A percentile compares a stretch with the other conserved stretches of the same genome.
Conservation (phyloP, 2,888 invertebrate species). For the Noctua fimbriata region DNA sequence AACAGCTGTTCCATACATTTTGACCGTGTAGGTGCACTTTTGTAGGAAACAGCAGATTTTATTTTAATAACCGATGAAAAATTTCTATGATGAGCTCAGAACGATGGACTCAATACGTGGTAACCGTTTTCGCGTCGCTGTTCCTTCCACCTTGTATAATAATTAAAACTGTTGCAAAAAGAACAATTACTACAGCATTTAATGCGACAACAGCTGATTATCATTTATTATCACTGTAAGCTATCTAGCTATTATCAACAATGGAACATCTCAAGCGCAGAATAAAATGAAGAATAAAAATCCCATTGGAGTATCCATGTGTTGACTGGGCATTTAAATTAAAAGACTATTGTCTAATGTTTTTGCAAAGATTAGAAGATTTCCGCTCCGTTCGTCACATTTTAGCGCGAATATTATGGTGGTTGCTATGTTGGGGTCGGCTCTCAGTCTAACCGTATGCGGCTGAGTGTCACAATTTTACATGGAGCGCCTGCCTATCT, state of each 20-base stretch:
- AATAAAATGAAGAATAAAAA: constrained; percentile 3
- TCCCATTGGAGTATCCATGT: constrained; percentile 9
- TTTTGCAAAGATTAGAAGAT: constrained; percentile 24
- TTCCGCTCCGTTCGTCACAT: constrained; percentile 31
- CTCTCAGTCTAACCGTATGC: too few species aligned
- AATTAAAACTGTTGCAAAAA: not conserved
- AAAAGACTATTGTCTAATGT: constrained; percentile 42
- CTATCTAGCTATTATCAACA: not conserved
- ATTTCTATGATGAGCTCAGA: too few species aligned
- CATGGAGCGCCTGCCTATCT: too few species aligned
- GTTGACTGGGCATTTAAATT: constrained; percentile 12
- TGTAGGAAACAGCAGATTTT: too few species aligned
- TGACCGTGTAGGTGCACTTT: too few species aligned
- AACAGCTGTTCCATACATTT: too few species aligned
- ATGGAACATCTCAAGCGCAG: not conserved
- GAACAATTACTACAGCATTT: not conserved
- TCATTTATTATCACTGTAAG: not conserved
- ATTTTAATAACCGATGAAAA: too few species aligned
- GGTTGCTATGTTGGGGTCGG: too few species aligned
- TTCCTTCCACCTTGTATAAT: too few species aligned
- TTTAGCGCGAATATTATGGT: not conserved
- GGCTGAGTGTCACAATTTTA: too few species aligned
- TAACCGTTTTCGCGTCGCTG: too few species aligned
- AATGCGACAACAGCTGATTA: constrained; percentile 1
- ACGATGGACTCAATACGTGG: too few species aligned